Evolutionary conservation across 2,113 vertebrate genomes (phyloP), one percentile per base, ranked within the genome.

Genomic region (Siphamia tubifer): DNA sequence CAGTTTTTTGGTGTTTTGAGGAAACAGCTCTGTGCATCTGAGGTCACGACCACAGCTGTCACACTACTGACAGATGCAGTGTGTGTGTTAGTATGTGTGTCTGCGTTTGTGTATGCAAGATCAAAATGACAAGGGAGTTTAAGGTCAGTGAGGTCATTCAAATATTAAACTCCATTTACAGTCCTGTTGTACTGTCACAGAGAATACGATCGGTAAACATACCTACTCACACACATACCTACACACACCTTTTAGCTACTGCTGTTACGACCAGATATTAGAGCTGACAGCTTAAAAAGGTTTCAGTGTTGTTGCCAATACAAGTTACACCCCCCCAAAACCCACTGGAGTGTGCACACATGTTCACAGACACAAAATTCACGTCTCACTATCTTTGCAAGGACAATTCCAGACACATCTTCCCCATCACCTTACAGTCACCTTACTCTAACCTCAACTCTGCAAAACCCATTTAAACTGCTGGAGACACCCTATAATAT

Each of bases 1-100:
- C 51, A 76, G 27, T 65, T 79, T 73, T 76, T 43, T 11, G 28
- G 56, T 51, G 45, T 48, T 69, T 56, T 9, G 47, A 40, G 39
- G 47, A 68, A 79, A 75, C 38, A 39, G 20, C 42, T 72, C 43
- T 35, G 23, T 56, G 57, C 16, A 17, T 77, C 47, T 35, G 79
- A 79, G 83, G 82, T 85, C 75, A 61, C 19, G 75, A 83, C 77
- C 80, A 49, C 73, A 73, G 73, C 83, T 86, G 80, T 73, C 83
- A 83, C 49, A 54, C 23, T 39, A 48, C 67, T 17, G 35, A 25
- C 44, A 75, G 27, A 57, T 30, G 47, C 16, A 5, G 4, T 1
- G 27, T 19, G 48, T 51, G 48, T 23, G 34, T 5, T 27, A 15
- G 35, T 32, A 23, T 60, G 28, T 42, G 40, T 49, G 20, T 12